A percentile compares a stretch with the other conserved stretches of the same genome.
These are phyloP conservation scores for Danio aesculapii DNA, from an alignment of 2,797 vertebrate genomes.

Conservation along the genomic window DNA sequence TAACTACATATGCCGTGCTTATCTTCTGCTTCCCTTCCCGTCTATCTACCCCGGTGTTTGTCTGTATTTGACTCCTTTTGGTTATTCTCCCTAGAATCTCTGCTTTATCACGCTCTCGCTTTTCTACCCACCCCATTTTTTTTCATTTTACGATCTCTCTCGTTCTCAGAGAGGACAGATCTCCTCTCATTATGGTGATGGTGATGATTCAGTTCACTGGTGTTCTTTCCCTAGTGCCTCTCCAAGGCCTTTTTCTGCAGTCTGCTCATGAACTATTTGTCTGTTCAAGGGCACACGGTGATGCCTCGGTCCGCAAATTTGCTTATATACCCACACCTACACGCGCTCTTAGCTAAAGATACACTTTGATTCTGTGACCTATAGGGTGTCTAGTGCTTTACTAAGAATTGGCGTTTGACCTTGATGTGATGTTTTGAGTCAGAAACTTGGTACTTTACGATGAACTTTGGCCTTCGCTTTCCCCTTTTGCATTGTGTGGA, in stretches of 20 bases:
- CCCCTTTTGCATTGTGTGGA: background rate
- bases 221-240: conserved; percentile 62
- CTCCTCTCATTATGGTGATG: conserved; percentile 78
- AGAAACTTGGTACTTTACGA: background rate
- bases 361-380: conserved; percentile 20
- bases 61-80: conserved; percentile 25
- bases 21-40: conserved; percentile 41
- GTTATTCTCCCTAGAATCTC: conserved; percentile 3
- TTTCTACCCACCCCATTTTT: conserved; percentile 1
- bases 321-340: conserved; percentile 40
- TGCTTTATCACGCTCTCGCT: conserved; percentile 6
- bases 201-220: conserved; percentile 78
- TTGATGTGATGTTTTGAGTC: conserved; percentile 7
- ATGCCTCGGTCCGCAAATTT: conserved; percentile 56
- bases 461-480: conserved; percentile 25
- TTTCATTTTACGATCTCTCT: conserved; percentile 14
- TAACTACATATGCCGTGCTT: conserved; percentile 63
- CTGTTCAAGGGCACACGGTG: conserved; percentile 62
- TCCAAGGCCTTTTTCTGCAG: conserved; percentile 69
- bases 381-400: conserved; percentile 3
- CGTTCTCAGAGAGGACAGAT: conserved; percentile 64
- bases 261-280: conserved; percentile 64
- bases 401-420: conserved; percentile 5
- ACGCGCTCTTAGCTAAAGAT: conserved; percentile 14
- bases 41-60: conserved; percentile 42